phyloP scores from a whole-genome alignment of 2,113 vertebrate species.

The Gasterosteus nipponicus region DNA sequence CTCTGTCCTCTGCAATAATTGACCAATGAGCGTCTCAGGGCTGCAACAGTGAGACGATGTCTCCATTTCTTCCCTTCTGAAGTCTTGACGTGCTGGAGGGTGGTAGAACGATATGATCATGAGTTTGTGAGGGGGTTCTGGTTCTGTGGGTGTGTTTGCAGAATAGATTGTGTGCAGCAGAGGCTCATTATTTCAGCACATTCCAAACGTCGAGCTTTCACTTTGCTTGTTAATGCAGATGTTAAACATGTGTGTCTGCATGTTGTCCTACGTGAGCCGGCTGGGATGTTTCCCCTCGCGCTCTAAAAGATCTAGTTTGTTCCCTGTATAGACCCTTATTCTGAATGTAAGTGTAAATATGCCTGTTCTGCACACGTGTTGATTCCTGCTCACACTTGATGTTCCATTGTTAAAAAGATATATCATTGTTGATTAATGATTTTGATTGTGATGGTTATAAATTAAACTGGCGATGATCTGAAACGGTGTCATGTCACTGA shows the following conservation, averaged over 20 bases:
- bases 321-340: conserved; percentile 17
- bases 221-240: conserved; percentile 7
- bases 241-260: conserved; percentile 3
- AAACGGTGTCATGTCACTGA: not conserved
- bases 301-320: conserved; percentile 27
- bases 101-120: conserved; percentile 36
- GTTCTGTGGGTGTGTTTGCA: not conserved
- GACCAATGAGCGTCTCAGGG: conserved; percentile 8
- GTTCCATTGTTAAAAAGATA: no score
- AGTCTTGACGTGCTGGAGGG: conserved; percentile 28
- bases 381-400: not conserved
- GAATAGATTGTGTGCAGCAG: not conserved
- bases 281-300: conserved; percentile 6
- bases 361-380: conserved; percentile 29
- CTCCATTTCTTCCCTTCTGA: no score
- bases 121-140: not conserved
- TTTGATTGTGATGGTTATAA: conserved; percentile 50
- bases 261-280: conserved; percentile 8
- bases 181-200: conserved; percentile 22
- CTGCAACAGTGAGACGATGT: no score
- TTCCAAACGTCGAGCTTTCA: conserved; percentile 10
- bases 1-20: conserved; percentile 42
- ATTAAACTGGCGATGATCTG: conserved; percentile 47
- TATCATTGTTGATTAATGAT: not conserved
- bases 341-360: conserved; percentile 29